Percentiles rank a stretch among this genome's conserved stretches.
These are phyloP conservation scores for Corythaeola cristata DNA, from an alignment of 2,113 vertebrate genomes.

Conservation along the genomic window DNA sequence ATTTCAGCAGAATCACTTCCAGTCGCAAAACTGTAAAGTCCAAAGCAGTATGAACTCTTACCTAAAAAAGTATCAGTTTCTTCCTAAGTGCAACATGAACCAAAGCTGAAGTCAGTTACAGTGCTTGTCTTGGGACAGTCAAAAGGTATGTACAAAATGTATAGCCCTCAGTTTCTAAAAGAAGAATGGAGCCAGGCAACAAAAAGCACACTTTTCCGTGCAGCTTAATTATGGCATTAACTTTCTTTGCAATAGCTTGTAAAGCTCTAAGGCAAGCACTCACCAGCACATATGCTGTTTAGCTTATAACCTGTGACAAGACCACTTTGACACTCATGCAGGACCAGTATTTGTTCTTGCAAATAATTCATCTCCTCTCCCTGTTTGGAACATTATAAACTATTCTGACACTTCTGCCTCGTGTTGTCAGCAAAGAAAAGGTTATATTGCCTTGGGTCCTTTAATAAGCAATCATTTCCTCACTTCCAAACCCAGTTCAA, in stretches of 20 bases:
- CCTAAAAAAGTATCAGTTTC: neutral
- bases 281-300: rapidly evolving
- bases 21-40: neutral
- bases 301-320: neutral
- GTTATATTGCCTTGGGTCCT: neutral
- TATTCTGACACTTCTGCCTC: neutral
- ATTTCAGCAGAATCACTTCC: neutral
- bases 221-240: neutral
- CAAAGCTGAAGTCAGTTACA: neutral
- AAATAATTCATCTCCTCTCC: neutral
- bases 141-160: neutral
- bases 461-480: neutral
- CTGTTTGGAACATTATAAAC: neutral
- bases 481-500: neutral
- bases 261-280: neutral
- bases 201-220: neutral
- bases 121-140: neutral
- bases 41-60: neutral
- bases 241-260: neutral
- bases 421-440: neutral
- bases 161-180: neutral
- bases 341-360: neutral
- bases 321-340: neutral
- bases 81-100: rapidly evolving
- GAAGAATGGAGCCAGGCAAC: neutral